These are phyloP conservation scores for Manis javanica DNA, from an alignment of 2,797 vertebrate species.

Conservation along the genomic window DNA sequence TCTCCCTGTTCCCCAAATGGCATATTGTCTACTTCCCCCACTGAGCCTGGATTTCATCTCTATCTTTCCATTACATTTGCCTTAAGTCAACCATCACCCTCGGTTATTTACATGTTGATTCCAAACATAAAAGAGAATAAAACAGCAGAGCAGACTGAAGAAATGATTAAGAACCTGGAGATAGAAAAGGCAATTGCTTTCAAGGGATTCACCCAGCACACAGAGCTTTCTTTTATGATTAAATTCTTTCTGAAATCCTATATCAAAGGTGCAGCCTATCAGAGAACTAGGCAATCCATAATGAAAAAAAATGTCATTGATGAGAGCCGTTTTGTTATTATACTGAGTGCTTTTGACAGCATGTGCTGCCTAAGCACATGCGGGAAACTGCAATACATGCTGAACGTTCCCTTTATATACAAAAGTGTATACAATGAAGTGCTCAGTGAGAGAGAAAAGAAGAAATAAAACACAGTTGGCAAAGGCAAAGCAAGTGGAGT, in stretches of 20 bases:
- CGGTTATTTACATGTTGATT: constrained; percentile 71
- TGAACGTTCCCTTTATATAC: constrained; percentile 50
- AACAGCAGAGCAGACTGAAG: constrained; percentile 67
- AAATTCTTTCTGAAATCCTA: constrained; percentile 84
- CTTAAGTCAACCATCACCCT: constrained; percentile 25
- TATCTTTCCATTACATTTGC: constrained; percentile 15
- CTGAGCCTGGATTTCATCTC: neutral
- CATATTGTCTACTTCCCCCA: neutral
- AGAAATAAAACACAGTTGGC: constrained; percentile 29
- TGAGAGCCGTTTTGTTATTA: neutral
- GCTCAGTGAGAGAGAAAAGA: neutral
- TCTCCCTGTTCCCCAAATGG: neutral
- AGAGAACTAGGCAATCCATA: constrained; percentile 68
- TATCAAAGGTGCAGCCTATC: constrained; percentile 79
- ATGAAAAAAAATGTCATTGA: constrained; percentile 62
- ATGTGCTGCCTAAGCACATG: constrained; percentile 31
- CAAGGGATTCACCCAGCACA: constrained; percentile 14
- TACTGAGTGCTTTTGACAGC: constrained; percentile 59
- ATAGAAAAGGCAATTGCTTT: constrained; percentile 71
- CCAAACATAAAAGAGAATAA: constrained; percentile 79
- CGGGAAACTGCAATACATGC: neutral
- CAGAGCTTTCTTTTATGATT: constrained; percentile 73
- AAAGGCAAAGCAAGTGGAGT: constrained; percentile 66
- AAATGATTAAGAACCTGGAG: constrained; percentile 55
- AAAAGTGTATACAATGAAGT: constrained; percentile 48